phyloP scores from a whole-genome alignment of 2,113 vertebrate species.

The Alaudala cheleensis region DNA sequence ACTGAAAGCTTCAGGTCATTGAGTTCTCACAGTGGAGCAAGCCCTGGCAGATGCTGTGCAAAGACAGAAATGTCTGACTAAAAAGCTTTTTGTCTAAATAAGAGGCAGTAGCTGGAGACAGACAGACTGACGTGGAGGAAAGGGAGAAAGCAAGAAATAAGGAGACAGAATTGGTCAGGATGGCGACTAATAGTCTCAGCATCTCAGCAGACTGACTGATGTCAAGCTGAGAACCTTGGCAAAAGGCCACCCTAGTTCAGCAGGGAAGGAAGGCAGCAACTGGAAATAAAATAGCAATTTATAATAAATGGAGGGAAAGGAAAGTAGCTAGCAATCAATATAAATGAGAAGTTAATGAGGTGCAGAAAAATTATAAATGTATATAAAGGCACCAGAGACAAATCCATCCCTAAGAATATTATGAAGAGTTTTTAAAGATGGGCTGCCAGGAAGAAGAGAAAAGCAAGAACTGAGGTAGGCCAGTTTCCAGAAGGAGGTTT shows the following conservation, averaged over 20 bases:
- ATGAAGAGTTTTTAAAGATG: background rate
- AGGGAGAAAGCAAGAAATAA: conserved; percentile 9
- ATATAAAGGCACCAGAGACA: background rate
- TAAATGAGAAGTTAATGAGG: conserved; percentile 57
- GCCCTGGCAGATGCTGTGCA: background rate
- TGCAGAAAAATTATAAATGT: conserved; percentile 38
- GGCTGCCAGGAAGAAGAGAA: background rate
- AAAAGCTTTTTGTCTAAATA: background rate
- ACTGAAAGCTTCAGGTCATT: background rate
- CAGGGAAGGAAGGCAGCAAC: background rate
- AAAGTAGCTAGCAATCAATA: conserved; percentile 54
- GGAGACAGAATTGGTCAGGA: conserved; percentile 12
- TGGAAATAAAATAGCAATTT: conserved; percentile 43
- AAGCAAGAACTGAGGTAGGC: background rate
- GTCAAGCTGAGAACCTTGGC: conserved; percentile 47
- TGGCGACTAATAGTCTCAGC: conserved; percentile 42
- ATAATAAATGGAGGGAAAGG: conserved; percentile 11
- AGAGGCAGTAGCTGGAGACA: conserved; percentile 37
- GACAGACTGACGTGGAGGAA: conserved; percentile 30
- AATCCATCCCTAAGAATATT: background rate
- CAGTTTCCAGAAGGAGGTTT: background rate
- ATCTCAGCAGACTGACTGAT: background rate
- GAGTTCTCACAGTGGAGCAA: background rate
- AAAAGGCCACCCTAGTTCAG: conserved; percentile 35
- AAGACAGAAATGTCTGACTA: background rate